Base-by-base conservation (phyloP, 2,888 invertebrate genomes). In the Hyposoter dolosus region DNA sequence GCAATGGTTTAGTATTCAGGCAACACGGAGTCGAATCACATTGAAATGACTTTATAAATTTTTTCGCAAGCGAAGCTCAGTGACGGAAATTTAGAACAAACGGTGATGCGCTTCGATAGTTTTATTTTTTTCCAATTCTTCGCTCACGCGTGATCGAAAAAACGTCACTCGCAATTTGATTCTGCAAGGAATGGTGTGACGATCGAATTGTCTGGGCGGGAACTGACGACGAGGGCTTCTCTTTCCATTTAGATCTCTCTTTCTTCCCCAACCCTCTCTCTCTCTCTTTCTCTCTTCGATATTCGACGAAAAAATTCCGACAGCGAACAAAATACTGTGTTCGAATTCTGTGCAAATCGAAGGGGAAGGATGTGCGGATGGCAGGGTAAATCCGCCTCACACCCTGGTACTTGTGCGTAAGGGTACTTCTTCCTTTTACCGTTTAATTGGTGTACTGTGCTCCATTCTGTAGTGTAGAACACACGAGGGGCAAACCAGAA, bases 321-420 rank as follows among this genome's bases (percentile, higher is more conserved):
- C 68, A 77, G 79, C 80, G 19, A 85, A 71, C 65, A 50, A 71
- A 80, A 76, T 74, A 45, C 80, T 60, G 79, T 53, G 68, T 68
- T 76, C 84, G 77, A 71, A 68, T 68, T 82, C 68, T 77, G 74
- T 50, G 53, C 63, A 69, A 72, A 71, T 74, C 78, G 50, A 82
- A 45, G 72, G 82, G 76, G 78, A 72, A 83, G 81, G 89, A 88
- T 88, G 81, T 88, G 88, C 84, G 87, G 66, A 80, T 75, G 83
- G 74, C 81, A 69, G 77, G 75, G 68, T 69, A 81, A 86, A 83
- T 83, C 89, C 89, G 89, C 80, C 88, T 79, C 85, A 87, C 78
- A 85, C 80, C 85, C 87, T 79, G 82, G 71, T 56, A 77, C 82
- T 83, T 81, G 82, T 71, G 71, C 23, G 60, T 74, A 74, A 60